Conservation (phyloP, 2,113 vertebrate species). For the Oenanthe melanoleuca region DNA sequence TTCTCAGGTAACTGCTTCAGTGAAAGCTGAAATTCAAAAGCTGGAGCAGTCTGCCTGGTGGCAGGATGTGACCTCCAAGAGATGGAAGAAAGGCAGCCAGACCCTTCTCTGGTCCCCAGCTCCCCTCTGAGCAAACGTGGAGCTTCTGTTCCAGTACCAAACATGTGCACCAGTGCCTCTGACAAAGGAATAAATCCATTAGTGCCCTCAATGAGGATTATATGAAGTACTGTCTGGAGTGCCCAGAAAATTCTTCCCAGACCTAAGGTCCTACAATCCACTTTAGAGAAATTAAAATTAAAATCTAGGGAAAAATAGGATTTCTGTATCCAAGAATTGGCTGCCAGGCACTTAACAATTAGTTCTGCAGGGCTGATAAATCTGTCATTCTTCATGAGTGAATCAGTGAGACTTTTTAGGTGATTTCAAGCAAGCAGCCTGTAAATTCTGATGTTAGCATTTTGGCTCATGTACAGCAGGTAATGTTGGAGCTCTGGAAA, state of each 20-base stretch:
- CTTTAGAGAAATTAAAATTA: constrained; percentile 9
- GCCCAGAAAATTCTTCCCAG: constrained; percentile 19
- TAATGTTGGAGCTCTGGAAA: background rate
- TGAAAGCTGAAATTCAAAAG: background rate
- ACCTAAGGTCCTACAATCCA: background rate
- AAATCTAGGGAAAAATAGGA: background rate
- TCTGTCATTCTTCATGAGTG: background rate
- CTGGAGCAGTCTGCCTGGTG: background rate
- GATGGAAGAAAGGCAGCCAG: background rate
- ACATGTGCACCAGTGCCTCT: background rate
- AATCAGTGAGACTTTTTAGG: background rate
- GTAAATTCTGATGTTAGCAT: background rate
- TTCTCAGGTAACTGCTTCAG: background rate
- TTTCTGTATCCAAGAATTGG: background rate
- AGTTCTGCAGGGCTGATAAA: background rate
- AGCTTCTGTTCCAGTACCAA: background rate
- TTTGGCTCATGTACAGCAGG: background rate
- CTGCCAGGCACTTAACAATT: background rate
- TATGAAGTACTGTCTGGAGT: background rate
- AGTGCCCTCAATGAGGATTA: constrained; percentile 22
- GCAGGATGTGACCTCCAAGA: background rate
- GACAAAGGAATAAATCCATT: background rate
- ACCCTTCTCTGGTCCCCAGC: background rate
- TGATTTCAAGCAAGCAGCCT: background rate
- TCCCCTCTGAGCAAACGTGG: background rate